Conservation (phyloP, 2,888 invertebrate species). For the Apotomis betuletana region DNA sequence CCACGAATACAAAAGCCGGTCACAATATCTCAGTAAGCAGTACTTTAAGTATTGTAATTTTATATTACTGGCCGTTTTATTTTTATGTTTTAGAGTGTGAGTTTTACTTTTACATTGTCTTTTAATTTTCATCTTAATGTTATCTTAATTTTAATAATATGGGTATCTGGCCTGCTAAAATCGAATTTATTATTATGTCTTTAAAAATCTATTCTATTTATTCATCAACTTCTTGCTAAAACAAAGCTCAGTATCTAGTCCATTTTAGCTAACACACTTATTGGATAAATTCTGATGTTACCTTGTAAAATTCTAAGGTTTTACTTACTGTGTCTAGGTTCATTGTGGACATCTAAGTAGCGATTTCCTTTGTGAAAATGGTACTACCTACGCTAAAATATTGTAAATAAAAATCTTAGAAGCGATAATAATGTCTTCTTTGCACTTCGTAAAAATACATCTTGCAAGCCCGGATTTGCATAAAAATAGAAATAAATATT, state of each 20-base stretch:
- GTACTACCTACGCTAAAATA: constrained; percentile 5
- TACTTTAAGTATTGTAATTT: neutral
- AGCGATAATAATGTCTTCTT: constrained; percentile 10
- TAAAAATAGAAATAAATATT: too few relatives aligned
- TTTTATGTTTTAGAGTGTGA: too few relatives aligned
- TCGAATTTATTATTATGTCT: too few relatives aligned
- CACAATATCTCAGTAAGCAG: constrained; percentile 7
- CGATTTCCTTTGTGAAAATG: constrained; percentile 28
- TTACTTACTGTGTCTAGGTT: constrained; percentile 3
- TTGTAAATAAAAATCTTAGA: constrained; percentile 9
- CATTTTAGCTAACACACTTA: neutral
- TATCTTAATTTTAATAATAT: neutral
- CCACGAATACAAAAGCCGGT: constrained; percentile 16
- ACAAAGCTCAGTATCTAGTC: neutral
- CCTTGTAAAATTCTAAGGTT: neutral
- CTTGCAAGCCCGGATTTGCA: neutral
- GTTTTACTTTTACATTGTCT: neutral
- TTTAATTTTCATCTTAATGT: neutral
- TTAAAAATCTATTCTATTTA: neutral
- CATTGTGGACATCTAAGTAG: constrained; percentile 9
- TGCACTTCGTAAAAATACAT: neutral
- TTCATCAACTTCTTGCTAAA: neutral
- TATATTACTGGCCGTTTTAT: too few relatives aligned
- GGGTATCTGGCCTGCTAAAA: too few relatives aligned
- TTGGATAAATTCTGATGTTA: too few relatives aligned